These are phyloP conservation scores for Stichodactyla helianthus DNA, from an alignment of 64 coral and sea anemone species.

Conservation along the genomic window DNA sequence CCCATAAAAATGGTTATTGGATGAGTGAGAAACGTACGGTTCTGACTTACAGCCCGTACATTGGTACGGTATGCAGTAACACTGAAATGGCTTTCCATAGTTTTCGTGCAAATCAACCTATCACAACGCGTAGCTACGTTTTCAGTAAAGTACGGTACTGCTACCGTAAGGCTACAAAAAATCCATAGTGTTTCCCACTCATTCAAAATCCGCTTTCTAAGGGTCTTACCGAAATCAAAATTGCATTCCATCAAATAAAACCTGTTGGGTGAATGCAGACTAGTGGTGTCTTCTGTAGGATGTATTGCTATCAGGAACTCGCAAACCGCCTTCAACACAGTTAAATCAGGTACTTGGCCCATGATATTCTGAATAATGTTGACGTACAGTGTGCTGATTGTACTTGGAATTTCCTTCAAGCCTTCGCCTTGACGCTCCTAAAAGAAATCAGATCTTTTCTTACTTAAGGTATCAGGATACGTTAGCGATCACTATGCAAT, in stretches of 20 bases:
- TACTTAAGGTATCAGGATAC: too few relatives aligned
- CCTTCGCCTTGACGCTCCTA: conserved; percentile 84
- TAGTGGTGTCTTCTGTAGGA: conserved; percentile 63
- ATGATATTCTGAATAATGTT: conserved; percentile 92
- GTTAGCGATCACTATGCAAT: too few relatives aligned
- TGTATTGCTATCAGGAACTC: conserved; percentile 92
- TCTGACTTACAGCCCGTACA: too few relatives aligned
- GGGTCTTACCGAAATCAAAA: conserved; percentile 47
- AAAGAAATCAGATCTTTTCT: background rate
- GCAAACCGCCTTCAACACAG: conserved; percentile 84
- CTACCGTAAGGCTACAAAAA: too few relatives aligned
- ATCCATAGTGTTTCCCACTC: background rate
- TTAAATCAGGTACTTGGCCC: conserved; percentile 65
- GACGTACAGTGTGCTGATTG: conserved; percentile 74
- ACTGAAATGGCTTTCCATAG: too few relatives aligned
- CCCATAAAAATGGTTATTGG: too few relatives aligned
- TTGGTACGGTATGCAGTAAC: too few relatives aligned
- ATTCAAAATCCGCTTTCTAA: background rate
- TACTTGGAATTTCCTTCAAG: conserved; percentile 49
- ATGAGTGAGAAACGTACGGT: too few relatives aligned
- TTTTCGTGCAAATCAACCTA: too few relatives aligned
- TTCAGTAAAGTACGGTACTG: too few relatives aligned
- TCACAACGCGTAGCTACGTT: too few relatives aligned
- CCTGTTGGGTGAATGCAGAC: conserved; percentile 65
- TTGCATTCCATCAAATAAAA: conserved; percentile 77